These are phyloP conservation scores for Tipula confusa DNA, from an alignment of 2,888 invertebrate species.

Conservation along the genomic window DNA sequence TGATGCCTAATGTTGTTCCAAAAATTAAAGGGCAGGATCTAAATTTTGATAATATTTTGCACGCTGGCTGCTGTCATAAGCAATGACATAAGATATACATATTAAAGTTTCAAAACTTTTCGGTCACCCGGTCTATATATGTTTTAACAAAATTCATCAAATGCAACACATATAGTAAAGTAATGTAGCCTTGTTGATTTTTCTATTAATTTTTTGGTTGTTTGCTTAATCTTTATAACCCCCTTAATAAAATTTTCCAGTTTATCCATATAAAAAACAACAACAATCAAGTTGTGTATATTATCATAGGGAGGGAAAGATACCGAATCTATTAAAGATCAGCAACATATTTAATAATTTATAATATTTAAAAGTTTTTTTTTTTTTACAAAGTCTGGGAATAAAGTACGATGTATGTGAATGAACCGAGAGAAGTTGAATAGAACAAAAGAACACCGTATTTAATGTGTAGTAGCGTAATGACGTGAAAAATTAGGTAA, in stretches of 20 bases:
- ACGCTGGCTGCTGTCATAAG: no score
- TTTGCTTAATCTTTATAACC: not conserved
- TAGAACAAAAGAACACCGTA: not conserved
- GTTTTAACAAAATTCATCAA: no score
- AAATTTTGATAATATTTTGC: no score
- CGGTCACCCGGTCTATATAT: no score
- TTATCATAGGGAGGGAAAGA: not conserved
- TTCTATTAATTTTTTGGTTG: not conserved
- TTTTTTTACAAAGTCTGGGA: not conserved
- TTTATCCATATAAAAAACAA: not conserved
- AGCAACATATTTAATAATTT: conserved; percentile 5
- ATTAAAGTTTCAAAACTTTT: no score
- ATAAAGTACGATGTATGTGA: not conserved
- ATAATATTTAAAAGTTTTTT: not conserved
- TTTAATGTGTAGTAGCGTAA: not conserved
- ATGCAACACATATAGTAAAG: not conserved
- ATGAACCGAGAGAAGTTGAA: not conserved
- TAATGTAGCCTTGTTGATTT: not conserved
- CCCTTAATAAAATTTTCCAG: not conserved
- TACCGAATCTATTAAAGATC: conserved; percentile 17
- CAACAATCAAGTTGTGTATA: not conserved
- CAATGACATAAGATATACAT: no score
- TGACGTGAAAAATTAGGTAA: not conserved
- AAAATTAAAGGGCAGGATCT: no score
- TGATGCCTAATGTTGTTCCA: no score